Percentiles rank a stretch among this genome's conserved stretches.
phyloP scores from a whole-genome alignment of 2,113 vertebrate species.

The Sinosuthora webbiana region DNA sequence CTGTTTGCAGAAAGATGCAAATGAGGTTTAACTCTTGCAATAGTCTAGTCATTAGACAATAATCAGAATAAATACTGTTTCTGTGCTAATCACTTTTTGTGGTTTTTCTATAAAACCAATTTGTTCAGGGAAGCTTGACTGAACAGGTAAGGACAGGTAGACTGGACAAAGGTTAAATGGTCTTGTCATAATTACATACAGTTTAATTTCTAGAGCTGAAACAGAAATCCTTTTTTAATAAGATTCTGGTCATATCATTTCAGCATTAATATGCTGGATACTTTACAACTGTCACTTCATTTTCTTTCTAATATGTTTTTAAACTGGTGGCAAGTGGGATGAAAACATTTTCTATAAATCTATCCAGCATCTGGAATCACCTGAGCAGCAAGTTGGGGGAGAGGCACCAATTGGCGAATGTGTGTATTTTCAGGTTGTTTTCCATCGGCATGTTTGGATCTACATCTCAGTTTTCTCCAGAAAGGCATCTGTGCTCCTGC shows the following conservation, averaged over 20 bases:
- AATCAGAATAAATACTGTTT: not conserved
- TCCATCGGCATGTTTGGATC: not conserved
- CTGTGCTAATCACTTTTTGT: not conserved
- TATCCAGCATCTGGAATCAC: not conserved
- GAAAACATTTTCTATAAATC: not conserved
- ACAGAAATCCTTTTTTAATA: not conserved
- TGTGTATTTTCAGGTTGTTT: not conserved
- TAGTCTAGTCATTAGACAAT: not conserved
- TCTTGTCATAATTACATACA: not conserved
- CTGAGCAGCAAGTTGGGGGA: not conserved
- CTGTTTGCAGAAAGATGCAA: not conserved
- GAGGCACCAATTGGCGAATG: not conserved
- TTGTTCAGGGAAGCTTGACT: not conserved
- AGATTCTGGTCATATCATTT: not conserved
- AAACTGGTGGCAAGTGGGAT: not conserved
- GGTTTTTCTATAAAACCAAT: not conserved
- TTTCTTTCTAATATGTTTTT: not conserved
- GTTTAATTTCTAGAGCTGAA: conserved; percentile 12
- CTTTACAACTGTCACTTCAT: not conserved
- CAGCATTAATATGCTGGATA: not conserved
- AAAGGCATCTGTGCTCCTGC: not conserved
- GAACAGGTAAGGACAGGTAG: not conserved
- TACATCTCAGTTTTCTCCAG: not conserved
- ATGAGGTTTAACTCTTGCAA: conserved; percentile 24
- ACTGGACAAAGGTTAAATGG: not conserved